Base-by-base conservation (phyloP, 2,797 vertebrate genomes). In the Apogon hyalosoma region DNA sequence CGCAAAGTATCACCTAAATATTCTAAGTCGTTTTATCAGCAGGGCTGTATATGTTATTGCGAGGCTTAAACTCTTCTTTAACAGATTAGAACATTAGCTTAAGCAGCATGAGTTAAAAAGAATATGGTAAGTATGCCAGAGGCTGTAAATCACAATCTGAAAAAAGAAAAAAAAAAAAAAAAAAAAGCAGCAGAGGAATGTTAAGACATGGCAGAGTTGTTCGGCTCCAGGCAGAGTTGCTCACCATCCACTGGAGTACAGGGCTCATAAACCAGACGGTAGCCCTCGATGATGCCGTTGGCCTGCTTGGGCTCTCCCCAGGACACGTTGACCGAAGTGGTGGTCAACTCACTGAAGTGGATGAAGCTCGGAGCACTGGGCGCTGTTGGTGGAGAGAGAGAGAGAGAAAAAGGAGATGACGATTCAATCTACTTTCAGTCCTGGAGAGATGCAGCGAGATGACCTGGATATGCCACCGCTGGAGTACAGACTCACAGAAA, bases 341-440 rank as follows among this genome's bases (percentile, higher is more conserved):
- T 99, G 91, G 97, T 99, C 88, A 99, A 93, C 83, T 99, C 97
- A 1, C 97, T 98, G 93, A 99, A 99, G 61, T 94, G 95, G 83
- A 99, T 96, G 13, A 94, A 94, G 82, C 95, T 90, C 0, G 98
- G 97, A 12, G 96, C 94, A 0, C 96, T 98, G 85, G 98, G 98
- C 3, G 97, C 98, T 99, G 90, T 76, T 14, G 47, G 73, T 9
- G 42, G 39, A 60, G 40, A 73, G 49, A 0, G 48, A 48, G 50
- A 19, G 62, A 51, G 11, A 28, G 6, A 28, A 28, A 60, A 51
- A 11, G 43, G 45, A 15, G 61, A 75, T 45, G 55, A 81, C 0
- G 60, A 39, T 18, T 58, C 12, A 36, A 73, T 63, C 14, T 15
- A 13, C 15, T 2, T 53, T 63, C 7, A 57, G 41, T 10, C 18